Base-by-base conservation (phyloP, 2,113 vertebrate genomes). In the Castor canadensis region DNA sequence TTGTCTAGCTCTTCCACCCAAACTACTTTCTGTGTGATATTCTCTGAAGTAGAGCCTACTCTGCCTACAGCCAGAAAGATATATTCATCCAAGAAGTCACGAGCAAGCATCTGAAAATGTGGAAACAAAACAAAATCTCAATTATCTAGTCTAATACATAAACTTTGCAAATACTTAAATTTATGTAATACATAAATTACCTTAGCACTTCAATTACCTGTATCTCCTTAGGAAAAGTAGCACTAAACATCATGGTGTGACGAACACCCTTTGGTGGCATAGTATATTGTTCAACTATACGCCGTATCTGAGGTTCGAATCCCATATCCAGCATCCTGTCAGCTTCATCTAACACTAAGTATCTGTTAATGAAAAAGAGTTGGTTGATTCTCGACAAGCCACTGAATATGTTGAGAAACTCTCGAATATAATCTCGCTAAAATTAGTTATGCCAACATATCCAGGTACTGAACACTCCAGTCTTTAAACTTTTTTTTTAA, bases 311-410 rank as follows among this genome's bases (percentile, higher is more conserved):
- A 94, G 99, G 99, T 97, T 99, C 99, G 82, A 99, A 99, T 0
- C 99, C 99, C 99, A 99, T 99, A 97, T 99, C 99, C 97, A 99
- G 98, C 99, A 99, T 99, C 94, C 99, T 98, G 96, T 99, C 99
- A 85, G 99, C 99, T 98, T 99, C 99, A 96, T 99, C 99, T 97
- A 99, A 98, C 81, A 99, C 99, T 96, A 99, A 93, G 96, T 99
- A 99, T 92, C 99, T 99, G 83, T 15, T 89, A 75, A 9, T 26
- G 71, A 87, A 84, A 62, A 95, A 64, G n/a, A 64, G n/a, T n/a
- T n/a, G n/a, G n/a, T n/a, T n/a, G n/a, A n/a, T n/a, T n/a, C n/a
- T n/a, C n/a, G n/a, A n/a, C n/a, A n/a, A n/a, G n/a, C n/a, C n/a
- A n/a, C n/a, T n/a, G n/a, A n/a, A n/a, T n/a, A n/a, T n/a, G n/a